These are phyloP conservation scores for Anser cygnoides DNA, from an alignment of 2,113 vertebrate genomes.

Conservation along the genomic window DNA sequence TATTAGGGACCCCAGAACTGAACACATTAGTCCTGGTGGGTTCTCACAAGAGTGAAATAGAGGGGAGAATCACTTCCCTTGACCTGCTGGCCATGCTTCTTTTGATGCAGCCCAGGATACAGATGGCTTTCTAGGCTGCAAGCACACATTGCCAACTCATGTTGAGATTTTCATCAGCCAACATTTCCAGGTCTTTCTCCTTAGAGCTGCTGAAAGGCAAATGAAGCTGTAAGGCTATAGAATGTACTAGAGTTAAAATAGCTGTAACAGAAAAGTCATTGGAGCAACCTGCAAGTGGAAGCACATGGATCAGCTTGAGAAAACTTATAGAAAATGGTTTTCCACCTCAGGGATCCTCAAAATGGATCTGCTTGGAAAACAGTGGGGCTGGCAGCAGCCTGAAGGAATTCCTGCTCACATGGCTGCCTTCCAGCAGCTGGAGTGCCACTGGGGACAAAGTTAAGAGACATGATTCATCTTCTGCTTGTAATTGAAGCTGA, in stretches of 20 bases:
- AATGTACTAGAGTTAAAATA: not conserved
- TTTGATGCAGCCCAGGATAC: not conserved
- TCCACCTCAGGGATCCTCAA: not conserved
- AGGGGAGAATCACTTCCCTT: not conserved
- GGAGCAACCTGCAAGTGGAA: not conserved
- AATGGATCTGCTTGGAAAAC: not conserved
- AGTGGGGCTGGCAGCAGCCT: not conserved
- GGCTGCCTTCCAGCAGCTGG: not conserved
- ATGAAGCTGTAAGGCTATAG: not conserved
- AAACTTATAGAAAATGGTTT: not conserved
- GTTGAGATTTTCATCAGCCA: not conserved
- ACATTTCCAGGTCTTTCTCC: not conserved
- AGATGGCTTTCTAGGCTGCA: not conserved
- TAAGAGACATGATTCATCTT: constrained; percentile 35
- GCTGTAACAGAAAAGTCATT: not conserved
- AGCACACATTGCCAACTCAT: not conserved
- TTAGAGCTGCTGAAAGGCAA: not conserved
- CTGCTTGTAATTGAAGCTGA: constrained; percentile 37
- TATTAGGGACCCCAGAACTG: not conserved
- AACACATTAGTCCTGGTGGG: too few species aligned
- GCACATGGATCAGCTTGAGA: not conserved
- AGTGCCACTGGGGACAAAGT: not conserved
- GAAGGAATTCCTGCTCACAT: not conserved
- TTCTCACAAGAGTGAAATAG: not conserved
- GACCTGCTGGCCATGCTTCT: not conserved